Conservation (phyloP, 1,140 invertebrate genomes). For the Drosophila gunungcola region DNA sequence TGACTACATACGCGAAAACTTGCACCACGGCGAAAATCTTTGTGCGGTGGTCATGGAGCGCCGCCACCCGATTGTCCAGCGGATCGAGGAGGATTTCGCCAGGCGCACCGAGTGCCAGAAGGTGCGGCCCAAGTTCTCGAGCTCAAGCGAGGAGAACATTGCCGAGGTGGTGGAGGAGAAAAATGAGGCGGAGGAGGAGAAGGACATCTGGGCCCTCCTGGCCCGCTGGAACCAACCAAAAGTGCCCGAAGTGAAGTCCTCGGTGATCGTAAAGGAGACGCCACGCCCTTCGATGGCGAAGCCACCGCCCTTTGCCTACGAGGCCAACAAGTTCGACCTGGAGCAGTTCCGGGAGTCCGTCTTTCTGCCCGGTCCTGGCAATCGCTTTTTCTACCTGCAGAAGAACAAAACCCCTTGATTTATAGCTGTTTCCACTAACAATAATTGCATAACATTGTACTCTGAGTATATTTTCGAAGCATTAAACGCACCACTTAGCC, state of each 20-base stretch:
- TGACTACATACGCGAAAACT: slow-evolving; percentile 30
- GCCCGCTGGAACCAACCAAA: neutral
- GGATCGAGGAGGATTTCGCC: neutral
- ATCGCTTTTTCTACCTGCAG: slow-evolving; percentile 68
- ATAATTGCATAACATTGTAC: slow-evolving; percentile 23
- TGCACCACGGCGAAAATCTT: slow-evolving; percentile 22
- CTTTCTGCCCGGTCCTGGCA: slow-evolving; percentile 49
- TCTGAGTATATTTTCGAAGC: slow-evolving; percentile 22
- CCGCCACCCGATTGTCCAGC: slow-evolving; percentile 46
- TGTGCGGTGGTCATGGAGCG: slow-evolving; percentile 2
- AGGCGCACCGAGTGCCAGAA: neutral
- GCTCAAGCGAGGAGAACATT: neutral
- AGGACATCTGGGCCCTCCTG: slow-evolving; percentile 54
- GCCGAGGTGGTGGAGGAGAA: slow-evolving; percentile 3
- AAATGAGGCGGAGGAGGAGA: slow-evolving; percentile 39
- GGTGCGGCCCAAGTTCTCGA: neutral
- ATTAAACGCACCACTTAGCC: slow-evolving; percentile 19
- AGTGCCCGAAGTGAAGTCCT: neutral
- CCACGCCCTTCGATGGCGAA: neutral
- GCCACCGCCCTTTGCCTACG: slow-evolving; percentile 26
- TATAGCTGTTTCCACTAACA: neutral
- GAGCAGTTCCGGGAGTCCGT: slow-evolving; percentile 53
- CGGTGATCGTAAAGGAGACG: neutral
- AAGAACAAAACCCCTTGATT: slow-evolving; percentile 12
- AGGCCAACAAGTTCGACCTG: slow-evolving; percentile 53